phyloP scores from a whole-genome alignment of 2,797 vertebrate genomes.

The Mormyrus hasselquistii region DNA sequence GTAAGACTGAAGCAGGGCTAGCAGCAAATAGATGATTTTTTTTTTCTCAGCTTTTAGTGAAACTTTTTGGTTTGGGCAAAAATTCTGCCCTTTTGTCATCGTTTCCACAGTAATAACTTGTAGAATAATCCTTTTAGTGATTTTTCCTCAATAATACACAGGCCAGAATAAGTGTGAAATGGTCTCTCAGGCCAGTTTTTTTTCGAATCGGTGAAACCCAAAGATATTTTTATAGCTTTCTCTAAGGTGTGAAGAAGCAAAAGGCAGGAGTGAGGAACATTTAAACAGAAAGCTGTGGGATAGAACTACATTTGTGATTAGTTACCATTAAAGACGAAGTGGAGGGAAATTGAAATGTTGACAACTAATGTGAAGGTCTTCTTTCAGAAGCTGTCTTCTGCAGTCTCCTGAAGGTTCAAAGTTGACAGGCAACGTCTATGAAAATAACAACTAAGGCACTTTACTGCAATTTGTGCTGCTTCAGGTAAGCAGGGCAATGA shows the following conservation, averaged over 20 bases:
- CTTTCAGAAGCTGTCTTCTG: not conserved
- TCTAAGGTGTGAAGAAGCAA: not conserved
- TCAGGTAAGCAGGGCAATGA: not conserved
- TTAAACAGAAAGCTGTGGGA: not conserved
- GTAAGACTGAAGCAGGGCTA: not conserved
- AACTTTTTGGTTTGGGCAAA: not conserved
- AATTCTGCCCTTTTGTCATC: not conserved
- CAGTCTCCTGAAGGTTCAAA: not conserved
- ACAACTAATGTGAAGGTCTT: not conserved
- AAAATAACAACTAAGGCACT: not conserved
- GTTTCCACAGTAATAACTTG: not conserved
- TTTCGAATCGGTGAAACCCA: not conserved
- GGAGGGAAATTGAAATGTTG: not conserved
- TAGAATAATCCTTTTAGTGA: not conserved
- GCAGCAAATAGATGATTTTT: not conserved
- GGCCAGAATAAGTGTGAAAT: not conserved
- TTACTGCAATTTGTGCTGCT: not conserved
- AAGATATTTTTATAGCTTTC: not conserved
- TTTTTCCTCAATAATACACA: not conserved
- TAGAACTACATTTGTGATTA: not conserved
- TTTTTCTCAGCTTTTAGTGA: not conserved
- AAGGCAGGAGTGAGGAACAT: not conserved
- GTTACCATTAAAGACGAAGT: not conserved
- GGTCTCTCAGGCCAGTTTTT: not conserved
- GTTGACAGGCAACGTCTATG: not conserved